phyloP scores from a whole-genome alignment of 2,888 invertebrate genomes.

The Lydus trimaculatus region DNA sequence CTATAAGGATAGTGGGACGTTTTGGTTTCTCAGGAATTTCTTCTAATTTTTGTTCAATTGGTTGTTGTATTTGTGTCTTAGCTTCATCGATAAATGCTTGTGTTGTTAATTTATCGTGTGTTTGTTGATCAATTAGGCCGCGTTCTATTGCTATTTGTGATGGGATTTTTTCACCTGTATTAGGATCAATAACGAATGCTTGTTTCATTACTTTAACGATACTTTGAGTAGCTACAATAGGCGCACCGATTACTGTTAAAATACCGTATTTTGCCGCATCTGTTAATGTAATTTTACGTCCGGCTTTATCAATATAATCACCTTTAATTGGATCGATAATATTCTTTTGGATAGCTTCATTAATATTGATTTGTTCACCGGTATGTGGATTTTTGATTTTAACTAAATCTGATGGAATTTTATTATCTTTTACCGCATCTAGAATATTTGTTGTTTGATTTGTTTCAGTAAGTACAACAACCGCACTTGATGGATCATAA shows the following conservation, averaged over 20 bases:
- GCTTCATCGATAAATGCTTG: conserved; percentile 55
- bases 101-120: conserved; percentile 64
- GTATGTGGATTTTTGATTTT: conserved; percentile 75
- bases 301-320: conserved; percentile 71
- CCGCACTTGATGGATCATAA: conserved; percentile 79
- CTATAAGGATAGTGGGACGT: conserved; percentile 52
- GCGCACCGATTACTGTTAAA: conserved; percentile 77
- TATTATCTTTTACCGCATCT: conserved; percentile 78
- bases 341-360: conserved; percentile 79
- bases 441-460: conserved; percentile 76
- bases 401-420: conserved; percentile 72
- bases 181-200: conserved; percentile 76
- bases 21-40: conserved; percentile 21
- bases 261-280: conserved; percentile 82
- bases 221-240: conserved; percentile 74
- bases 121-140: conserved; percentile 72
- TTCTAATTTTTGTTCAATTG: conserved; percentile 44
- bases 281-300: conserved; percentile 71
- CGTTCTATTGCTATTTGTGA: conserved; percentile 82
- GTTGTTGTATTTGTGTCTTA: conserved; percentile 39
- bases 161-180: conserved; percentile 80
- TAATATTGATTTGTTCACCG: conserved; percentile 71
- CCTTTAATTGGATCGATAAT: conserved; percentile 76
- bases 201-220: conserved; percentile 70
- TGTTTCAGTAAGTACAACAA: conserved; percentile 75